phyloP scores from a whole-genome alignment of 2,797 vertebrate genomes.

The Chromobotia macracanthus region DNA sequence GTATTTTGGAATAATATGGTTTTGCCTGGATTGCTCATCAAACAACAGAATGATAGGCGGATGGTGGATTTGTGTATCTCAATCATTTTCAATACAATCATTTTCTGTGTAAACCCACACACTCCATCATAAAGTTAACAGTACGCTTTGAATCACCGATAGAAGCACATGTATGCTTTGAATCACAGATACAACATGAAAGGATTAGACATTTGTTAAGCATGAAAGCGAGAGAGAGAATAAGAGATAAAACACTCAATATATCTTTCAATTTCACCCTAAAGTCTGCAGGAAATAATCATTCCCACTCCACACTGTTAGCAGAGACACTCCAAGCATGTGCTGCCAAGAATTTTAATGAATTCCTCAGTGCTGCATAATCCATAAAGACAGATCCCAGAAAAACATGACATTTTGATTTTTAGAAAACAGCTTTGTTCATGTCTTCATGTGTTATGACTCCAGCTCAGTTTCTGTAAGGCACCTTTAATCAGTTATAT shows the following conservation, averaged over 20 bases:
- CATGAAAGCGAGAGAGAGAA: conserved; percentile 1
- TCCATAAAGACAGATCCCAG: conserved; percentile 10
- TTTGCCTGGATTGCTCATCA: not conserved
- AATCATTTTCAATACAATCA: not conserved
- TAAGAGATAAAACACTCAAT: not conserved
- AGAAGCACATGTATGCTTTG: conserved; percentile 28
- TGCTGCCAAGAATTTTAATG: conserved; percentile 31
- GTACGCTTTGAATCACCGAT: conserved; percentile 34
- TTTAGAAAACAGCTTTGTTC: conserved; percentile 10
- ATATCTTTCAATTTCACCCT: conserved; percentile 14
- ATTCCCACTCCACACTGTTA: not conserved
- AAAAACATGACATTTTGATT: conserved; percentile 10
- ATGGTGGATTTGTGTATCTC: conserved; percentile 8
- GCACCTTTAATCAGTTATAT: not conserved
- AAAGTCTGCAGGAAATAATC: conserved; percentile 14
- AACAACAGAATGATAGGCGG: not conserved
- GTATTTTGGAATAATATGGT: not conserved
- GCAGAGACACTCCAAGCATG: conserved; percentile 12
- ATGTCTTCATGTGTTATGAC: not conserved
- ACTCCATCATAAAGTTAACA: conserved; percentile 2
- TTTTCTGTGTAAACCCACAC: conserved; percentile 35
- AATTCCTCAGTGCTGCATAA: conserved; percentile 4
- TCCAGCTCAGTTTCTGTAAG: not conserved
- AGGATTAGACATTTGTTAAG: conserved; percentile 16
- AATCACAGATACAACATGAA: conserved; percentile 37